Conservation (phyloP, 2,113 vertebrate species). For the Sapayoa aenigma region DNA sequence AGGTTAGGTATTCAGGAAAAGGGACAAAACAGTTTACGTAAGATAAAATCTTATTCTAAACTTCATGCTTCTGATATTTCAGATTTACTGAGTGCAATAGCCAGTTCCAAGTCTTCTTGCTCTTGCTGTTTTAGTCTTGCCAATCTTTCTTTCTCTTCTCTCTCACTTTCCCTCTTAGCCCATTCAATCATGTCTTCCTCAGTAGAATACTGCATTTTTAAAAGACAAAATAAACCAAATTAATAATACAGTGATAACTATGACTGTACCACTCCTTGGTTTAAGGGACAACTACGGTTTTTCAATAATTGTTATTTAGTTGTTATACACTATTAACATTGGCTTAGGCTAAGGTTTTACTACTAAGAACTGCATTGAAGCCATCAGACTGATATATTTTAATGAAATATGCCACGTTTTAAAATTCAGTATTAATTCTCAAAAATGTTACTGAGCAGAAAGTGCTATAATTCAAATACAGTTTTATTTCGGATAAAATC, state of each 20-base stretch:
- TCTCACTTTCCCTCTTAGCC: conserved; percentile 97
- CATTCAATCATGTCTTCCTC: conserved; percentile 99
- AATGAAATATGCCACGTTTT: not conserved
- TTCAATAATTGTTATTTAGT: not conserved
- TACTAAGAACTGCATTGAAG: not conserved
- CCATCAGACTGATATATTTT: not conserved
- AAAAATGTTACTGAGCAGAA: not conserved
- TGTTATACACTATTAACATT: not conserved
- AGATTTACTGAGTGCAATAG: conserved; percentile 98
- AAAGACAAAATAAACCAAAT: conserved; percentile 61
- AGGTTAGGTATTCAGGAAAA: conserved; percentile 64
- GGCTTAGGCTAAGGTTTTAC: not conserved
- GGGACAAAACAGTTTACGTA: conserved; percentile 42
- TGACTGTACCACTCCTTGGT: not conserved
- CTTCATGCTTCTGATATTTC: conserved; percentile 91
- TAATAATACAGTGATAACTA: not conserved
- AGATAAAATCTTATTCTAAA: conserved; percentile 38
- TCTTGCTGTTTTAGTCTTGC: conserved; percentile 95
- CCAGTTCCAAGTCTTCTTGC: conserved; percentile 97
- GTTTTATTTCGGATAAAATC: not conserved
- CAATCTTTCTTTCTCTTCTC: conserved; percentile 93
- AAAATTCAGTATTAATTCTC: not conserved
- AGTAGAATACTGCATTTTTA: conserved; percentile 87
- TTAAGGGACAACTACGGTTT: not conserved
- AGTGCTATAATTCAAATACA: not conserved